Evolutionary conservation across 2,797 vertebrate species (phyloP), one percentile per base, ranked within the genome.

Genomic region (Molossus alvarezi): DNA sequence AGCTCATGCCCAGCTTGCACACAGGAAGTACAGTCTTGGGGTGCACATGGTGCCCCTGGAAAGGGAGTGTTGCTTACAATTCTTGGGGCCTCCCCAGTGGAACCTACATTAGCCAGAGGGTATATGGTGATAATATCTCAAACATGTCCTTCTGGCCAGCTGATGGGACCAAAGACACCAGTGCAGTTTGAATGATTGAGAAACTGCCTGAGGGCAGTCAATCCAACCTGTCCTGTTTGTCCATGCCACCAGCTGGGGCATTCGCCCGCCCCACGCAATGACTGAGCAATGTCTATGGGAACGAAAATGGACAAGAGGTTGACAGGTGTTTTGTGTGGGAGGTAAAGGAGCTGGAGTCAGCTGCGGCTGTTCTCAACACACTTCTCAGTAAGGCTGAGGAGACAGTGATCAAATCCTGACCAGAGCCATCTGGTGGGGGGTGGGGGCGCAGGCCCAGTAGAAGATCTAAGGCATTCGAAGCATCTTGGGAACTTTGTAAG

Each of bases 381-480:
- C 48, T 33, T 48, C 76, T 81, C 10, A 9, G 48, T 15, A 27
- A 64, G n/a, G 75, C 45, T n/a, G 53, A 53, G 41, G 55, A 80
- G 41, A 41, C 2, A 25, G 6, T 53, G 91, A 53, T n/a, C 64
- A 62, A 41, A 53, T 51, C 17, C 14, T 67, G 2, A 65, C 6
- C 27, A 62, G n/a, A 87, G 25, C 20, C 45, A 27, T 53, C 64
- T 9, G 9, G 6, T 8, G 5, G 55, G 9, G 6, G n/a, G 5
- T 0, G 53, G 12, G 8, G 20, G 33, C 4, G 20, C 25, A 20
- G 27, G 25, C 23, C 53, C 62, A 21, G 27, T 0, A 37, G 60
- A 58, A 41, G 91, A 41, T 51, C 12, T 29, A 79, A 62, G 64
- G 55, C 64, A 71, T 53, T 41, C 71, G n/a, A 45, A 37, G 45